These are phyloP conservation scores for Cheilosia scutellata DNA, from an alignment of 2,888 invertebrate species.

Conservation along the genomic window DNA sequence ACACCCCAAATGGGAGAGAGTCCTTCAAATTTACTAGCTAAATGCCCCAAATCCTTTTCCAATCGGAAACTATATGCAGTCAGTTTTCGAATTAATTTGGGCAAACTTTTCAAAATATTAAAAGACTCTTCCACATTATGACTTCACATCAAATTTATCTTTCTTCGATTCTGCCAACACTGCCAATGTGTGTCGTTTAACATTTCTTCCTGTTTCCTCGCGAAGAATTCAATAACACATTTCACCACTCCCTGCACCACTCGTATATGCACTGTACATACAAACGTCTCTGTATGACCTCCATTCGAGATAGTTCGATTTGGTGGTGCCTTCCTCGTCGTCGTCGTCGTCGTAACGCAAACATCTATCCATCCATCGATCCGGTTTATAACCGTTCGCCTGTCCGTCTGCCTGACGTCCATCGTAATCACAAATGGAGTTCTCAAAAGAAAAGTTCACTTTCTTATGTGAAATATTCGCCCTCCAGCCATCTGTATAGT, in stretches of 20 bases:
- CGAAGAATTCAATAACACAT: constrained; percentile 47
- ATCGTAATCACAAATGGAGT: constrained; percentile 75
- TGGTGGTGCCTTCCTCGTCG: neutral
- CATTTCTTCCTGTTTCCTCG: neutral
- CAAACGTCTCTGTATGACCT: constrained; percentile 55
- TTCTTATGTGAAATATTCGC: constrained; percentile 75
- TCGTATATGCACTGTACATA: neutral
- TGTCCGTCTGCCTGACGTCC: constrained; percentile 75
- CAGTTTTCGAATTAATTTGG: neutral
- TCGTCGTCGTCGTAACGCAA: constrained; percentile 46
- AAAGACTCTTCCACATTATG: constrained; percentile 7
- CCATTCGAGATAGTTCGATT: constrained; percentile 53
- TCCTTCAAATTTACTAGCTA: no score
- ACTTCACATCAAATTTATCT: constrained; percentile 34
- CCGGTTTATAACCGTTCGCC: constrained; percentile 67
- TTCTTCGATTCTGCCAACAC: constrained; percentile 8
- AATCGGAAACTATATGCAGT: no score
- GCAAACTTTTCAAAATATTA: constrained; percentile 1
- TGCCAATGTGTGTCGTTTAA: constrained; percentile 25
- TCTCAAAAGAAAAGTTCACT: constrained; percentile 75
- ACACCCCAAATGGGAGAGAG: no score
- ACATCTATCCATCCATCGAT: constrained; percentile 74
- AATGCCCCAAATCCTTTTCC: no score
- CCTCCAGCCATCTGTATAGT: constrained; percentile 51
- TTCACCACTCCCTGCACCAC: neutral